Base-by-base conservation (phyloP, 2,888 invertebrate genomes). In the Frankliniella intonsa region DNA sequence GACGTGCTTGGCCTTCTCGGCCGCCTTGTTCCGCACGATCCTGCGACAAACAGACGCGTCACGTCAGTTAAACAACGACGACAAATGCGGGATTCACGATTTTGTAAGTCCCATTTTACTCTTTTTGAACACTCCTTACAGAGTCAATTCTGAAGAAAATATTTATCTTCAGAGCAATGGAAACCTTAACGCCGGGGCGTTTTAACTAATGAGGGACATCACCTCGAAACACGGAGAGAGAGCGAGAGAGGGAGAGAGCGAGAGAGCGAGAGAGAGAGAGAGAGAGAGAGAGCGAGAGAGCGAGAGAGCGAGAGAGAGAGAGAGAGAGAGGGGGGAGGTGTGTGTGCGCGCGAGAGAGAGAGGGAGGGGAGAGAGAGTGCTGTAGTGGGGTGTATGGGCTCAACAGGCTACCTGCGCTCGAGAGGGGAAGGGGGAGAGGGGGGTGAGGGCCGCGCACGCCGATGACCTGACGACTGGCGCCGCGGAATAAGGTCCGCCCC, bases 11-110 rank as follows among this genome's bases (percentile, higher is more conserved):
- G 97, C 97, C 87, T 97, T 97, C 90, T 99, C 98, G 17, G 97
- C 97, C 17, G 98, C 98, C 88, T 97, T 97, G 90, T 98, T 98
- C 85, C 98, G 92, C 83, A 98, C 98, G 89, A 98, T 98, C 91
- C 98, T 98, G 89, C 19, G 2, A 69, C 65, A 69, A 11, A 69
- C 55, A 17, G 55, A 55, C 51, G 51, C 51, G 51, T 51, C 51
- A 51, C 12, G 10, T 12, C 51, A 51, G 9, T 12, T 12, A 51
- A 51, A 9, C 51, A 51, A 51, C 51, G 51, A 51, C 51, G 51
- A 51, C 51, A 9, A 12, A 12, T 12, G 51, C 51, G 10, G 12
- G 10, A 12, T 12, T 9, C 12, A 11, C 51, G 51, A 12, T 51
- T 51, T 11, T 51, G 9, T 12, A 12, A 51, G 51, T 51, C 51